Evolutionary conservation across 2,888 invertebrate species (phyloP), one percentile per base, ranked within the genome.

Genomic region (Cotesia congregata): DNA sequence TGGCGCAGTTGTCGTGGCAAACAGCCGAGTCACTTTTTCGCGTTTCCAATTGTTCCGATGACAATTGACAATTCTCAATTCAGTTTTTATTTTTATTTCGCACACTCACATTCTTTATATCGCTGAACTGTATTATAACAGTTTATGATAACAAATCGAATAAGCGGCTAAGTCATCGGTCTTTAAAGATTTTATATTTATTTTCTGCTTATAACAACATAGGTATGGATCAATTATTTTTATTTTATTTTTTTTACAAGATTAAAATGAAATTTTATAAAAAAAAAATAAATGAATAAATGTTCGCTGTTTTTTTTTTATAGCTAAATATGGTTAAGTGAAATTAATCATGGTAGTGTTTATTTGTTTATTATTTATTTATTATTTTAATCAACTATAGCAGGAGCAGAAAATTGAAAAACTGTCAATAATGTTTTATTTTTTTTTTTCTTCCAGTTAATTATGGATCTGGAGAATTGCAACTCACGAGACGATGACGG

Each of bases 401-500:
- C 4, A 12, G 41, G 5, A 50, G 50, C 12, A 50, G 12, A 50
- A 12, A 50, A 9, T 50, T 50, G 12, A 62, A n/a, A 62, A 62
- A 17, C 15, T n/a, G 7, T 17, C 20, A 17, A 1, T 62, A 15
- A 62, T 15, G 74, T 82, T 77, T 80, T 78, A 80, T 81, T 60
- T 17, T 76, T 15, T 65, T 67, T n/a, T 20, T 72, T 64, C 39
- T 67, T 80, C 65, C 81, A 87, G 87, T 68, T 84, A 39, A 85
- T 84, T 68, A 87, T 87, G 87, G 87, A 87, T 73, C 75, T 86
- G 81, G 87, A 87, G 71, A 85, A 85, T 77, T 85, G 85, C 74
- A 83, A 84, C 75, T 80, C 83, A 2, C 84, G 85, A 77, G 61
- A 80, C 76, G 69, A 80, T 9, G 12, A 79, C n/a, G 82, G 83